Percentiles rank a stretch among this genome's conserved stretches.
These are phyloP conservation scores for Colaptes auratus DNA, from an alignment of 2,113 vertebrate species.

Conservation along the genomic window DNA sequence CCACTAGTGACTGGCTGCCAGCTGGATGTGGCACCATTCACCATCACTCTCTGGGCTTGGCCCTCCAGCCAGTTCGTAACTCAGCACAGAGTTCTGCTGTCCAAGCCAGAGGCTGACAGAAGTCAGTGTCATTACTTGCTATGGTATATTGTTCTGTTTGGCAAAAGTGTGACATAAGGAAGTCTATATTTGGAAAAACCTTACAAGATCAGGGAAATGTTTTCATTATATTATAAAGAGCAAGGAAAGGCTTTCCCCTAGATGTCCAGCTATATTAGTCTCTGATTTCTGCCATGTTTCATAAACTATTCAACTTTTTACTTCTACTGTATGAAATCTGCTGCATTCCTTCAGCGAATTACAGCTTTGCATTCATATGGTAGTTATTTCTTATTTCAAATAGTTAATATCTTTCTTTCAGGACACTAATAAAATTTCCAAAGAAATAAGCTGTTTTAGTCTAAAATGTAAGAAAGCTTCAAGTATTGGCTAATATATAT, in stretches of 20 bases:
- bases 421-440: not conserved
- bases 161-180: not conserved
- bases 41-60: too few species aligned
- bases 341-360: slow-evolving; percentile 10
- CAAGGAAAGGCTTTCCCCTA: not conserved
- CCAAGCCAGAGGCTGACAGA: not conserved
- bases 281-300: not conserved
- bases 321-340: not conserved
- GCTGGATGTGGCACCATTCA: too few species aligned
- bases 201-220: not conserved
- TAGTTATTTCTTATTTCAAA: slow-evolving; percentile 15
- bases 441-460: slow-evolving; percentile 18
- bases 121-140: not conserved
- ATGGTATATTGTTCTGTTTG: not conserved
- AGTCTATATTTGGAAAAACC: not conserved
- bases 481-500: not conserved
- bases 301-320: not conserved
- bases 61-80: too few species aligned
- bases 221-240: not conserved
- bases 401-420: not conserved
- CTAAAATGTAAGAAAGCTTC: not conserved
- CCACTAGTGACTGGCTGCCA: too few species aligned
- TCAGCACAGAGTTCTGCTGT: too few species aligned
- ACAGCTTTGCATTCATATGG: not conserved
- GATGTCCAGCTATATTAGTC: not conserved